Evolutionary conservation across 2,113 vertebrate genomes (phyloP).

Genomic region (Ctenomys sociabilis): DNA sequence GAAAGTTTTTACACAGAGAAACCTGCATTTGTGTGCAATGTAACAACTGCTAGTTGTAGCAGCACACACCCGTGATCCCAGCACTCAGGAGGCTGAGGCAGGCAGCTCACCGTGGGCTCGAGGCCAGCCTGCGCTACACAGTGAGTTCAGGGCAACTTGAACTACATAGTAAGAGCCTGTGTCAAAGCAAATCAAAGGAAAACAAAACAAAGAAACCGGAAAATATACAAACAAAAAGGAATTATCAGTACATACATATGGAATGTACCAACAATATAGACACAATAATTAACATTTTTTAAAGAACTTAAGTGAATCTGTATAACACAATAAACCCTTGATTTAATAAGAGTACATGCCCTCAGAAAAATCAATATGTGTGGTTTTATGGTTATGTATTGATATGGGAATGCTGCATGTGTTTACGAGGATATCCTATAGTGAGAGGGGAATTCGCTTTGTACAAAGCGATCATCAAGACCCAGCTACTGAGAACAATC

Average conservation of each 20-base stretch:
- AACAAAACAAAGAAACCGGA: background rate
- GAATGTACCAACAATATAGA: background rate
- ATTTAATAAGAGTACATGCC: background rate
- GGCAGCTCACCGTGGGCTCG: background rate
- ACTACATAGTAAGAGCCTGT: background rate
- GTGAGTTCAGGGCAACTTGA: background rate
- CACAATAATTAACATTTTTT: background rate
- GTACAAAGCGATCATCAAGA: background rate
- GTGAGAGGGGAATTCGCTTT: background rate
- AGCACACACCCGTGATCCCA: background rate
- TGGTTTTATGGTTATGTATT: background rate
- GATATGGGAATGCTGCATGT: background rate
- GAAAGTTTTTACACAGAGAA: background rate
- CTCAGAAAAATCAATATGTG: background rate
- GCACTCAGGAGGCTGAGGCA: background rate
- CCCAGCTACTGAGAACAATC: background rate
- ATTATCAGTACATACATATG: background rate
- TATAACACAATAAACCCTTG: conserved; percentile 12
- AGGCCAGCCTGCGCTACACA: background rate
- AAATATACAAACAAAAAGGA: background rate
- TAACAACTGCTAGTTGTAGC: background rate
- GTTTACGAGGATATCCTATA: background rate
- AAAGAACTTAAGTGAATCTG: background rate
- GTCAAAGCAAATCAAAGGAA: background rate
- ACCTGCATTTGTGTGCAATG: background rate